A percentile compares a stretch with the other conserved stretches of the same genome.
Evolutionary conservation across 2,888 invertebrate genomes (phyloP).

Genomic region (Dynastes grantii): DNA sequence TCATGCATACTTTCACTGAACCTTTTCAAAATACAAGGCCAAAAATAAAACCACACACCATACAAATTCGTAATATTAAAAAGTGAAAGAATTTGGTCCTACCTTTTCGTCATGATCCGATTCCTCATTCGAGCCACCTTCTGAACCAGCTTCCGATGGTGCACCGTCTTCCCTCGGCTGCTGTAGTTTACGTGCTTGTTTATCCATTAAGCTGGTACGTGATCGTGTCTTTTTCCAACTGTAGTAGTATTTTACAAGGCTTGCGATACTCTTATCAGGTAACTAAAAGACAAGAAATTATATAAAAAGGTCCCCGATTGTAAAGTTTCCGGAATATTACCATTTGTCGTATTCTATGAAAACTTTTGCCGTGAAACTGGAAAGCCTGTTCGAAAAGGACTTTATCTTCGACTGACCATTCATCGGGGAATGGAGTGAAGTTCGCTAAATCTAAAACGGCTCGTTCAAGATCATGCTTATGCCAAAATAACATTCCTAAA

Average conservation of each 20-base stretch:
- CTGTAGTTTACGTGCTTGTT: slow-evolving; percentile 81
- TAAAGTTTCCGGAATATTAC: slow-evolving; percentile 71
- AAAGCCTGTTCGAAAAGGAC: slow-evolving; percentile 98
- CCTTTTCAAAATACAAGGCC: slow-evolving; percentile 36
- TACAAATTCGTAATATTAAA: slow-evolving; percentile 8
- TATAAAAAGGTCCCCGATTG: background rate
- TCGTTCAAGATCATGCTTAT: slow-evolving; percentile 94
- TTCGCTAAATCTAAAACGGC: slow-evolving; percentile 95
- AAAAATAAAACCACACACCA: slow-evolving; percentile 42
- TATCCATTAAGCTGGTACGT: slow-evolving; percentile 94
- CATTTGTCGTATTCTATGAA: slow-evolving; percentile 98
- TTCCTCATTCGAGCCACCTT: slow-evolving; percentile 88
- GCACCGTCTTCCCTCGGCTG: slow-evolving; percentile 80
- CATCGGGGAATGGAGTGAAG: slow-evolving; percentile 97
- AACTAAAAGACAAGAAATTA: slow-evolving; percentile 74
- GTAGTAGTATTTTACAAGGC: slow-evolving; percentile 97
- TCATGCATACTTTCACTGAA: slow-evolving; percentile 37
- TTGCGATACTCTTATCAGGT: slow-evolving; percentile 97
- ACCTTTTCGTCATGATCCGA: slow-evolving; percentile 94
- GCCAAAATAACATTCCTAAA: slow-evolving; percentile 98
- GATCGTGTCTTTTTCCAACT: slow-evolving; percentile 98
- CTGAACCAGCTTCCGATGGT: slow-evolving; percentile 86
- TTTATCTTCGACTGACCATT: slow-evolving; percentile 99
- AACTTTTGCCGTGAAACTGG: slow-evolving; percentile 98
- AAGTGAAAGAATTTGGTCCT: slow-evolving; percentile 60